phyloP scores from a whole-genome alignment of 2,113 vertebrate genomes.

The Sinocyclocheilus anshuiensis region DNA sequence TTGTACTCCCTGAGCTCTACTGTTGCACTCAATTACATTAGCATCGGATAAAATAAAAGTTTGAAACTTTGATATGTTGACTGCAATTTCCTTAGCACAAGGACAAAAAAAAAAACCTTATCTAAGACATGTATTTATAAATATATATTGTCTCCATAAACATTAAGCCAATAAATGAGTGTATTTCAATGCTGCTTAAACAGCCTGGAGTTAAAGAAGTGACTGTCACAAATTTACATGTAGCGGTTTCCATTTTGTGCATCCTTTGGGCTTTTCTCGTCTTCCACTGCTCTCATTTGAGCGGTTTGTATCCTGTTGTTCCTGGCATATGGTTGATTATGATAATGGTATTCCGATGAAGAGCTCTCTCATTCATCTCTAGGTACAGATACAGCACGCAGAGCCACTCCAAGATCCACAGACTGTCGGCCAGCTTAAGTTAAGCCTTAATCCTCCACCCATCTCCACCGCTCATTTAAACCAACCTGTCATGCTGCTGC shows the following conservation, averaged over 20 bases:
- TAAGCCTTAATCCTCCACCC: not conserved
- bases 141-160: not conserved
- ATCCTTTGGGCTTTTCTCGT: not conserved
- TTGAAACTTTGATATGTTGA: not conserved
- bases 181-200: not conserved
- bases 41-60: not conserved
- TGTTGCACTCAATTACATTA: not conserved
- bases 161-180: not conserved
- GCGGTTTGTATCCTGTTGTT: conserved; percentile 26
- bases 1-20: not conserved
- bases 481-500: not conserved
- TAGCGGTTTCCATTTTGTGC: conserved; percentile 10
- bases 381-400: not conserved
- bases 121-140: not conserved
- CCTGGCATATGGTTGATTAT: conserved; percentile 36
- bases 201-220: not conserved
- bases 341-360: conserved; percentile 29
- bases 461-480: conserved; percentile 23
- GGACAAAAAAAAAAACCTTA: not conserved
- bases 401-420: not conserved
- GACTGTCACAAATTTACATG: not conserved
- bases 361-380: conserved; percentile 31
- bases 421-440: not conserved
- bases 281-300: not conserved
- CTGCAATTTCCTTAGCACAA: not conserved